Conservation (phyloP, 1,140 invertebrate species). For the Probaryconus sp. region DNA sequence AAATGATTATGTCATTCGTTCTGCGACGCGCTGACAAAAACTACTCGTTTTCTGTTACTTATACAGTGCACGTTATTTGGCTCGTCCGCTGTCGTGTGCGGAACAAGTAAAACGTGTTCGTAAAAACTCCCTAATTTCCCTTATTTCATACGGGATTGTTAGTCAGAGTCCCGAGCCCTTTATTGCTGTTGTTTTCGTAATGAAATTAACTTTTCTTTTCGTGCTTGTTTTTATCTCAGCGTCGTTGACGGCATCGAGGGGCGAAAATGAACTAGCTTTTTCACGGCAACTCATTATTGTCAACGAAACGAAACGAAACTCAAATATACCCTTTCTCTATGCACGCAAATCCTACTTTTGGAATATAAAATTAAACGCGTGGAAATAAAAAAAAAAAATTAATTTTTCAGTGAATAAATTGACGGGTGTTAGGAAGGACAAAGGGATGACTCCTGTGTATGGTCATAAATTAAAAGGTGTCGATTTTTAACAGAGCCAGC, state of each 20-base stretch:
- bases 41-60: conserved; percentile 3
- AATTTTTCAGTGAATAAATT: too few relatives aligned
- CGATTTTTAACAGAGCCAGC: not conserved
- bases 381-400: too few relatives aligned
- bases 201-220: conserved; percentile 56
- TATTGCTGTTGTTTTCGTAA: conserved; percentile 44
- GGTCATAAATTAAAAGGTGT: conserved; percentile 61
- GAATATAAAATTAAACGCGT: not conserved
- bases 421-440: too few relatives aligned
- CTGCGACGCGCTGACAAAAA: conserved; percentile 7
- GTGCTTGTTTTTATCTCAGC: conserved; percentile 31
- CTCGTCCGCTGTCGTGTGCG: conserved; percentile 7
- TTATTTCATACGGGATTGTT: conserved; percentile 49
- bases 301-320: conserved; percentile 20
- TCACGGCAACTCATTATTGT: conserved; percentile 14
- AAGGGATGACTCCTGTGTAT: too few relatives aligned
- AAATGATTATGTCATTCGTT: conserved; percentile 40
- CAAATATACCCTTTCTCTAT: too few relatives aligned
- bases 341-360: not conserved
- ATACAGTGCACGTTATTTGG: conserved; percentile 5
- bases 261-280: conserved; percentile 36
- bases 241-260: conserved; percentile 20
- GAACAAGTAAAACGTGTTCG: not conserved
- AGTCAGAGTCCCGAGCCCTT: conserved; percentile 47
- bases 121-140: conserved; percentile 47